phyloP scores from a whole-genome alignment of 2,797 vertebrate genomes.

The Anguilla megastoma region DNA sequence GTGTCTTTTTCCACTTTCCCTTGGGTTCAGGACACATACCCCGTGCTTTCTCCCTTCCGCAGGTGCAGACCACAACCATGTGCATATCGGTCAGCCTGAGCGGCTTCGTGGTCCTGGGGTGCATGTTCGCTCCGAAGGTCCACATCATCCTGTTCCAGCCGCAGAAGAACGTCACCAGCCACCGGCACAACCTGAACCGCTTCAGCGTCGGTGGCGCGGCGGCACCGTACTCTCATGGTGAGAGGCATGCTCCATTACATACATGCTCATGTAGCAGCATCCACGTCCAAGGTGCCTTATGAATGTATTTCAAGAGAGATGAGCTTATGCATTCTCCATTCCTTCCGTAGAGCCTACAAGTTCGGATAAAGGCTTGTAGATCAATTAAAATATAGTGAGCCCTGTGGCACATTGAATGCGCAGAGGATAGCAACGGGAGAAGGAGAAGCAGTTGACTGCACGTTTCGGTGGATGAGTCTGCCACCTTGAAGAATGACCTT shows the following conservation, averaged over 20 bases:
- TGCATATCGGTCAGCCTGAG: conserved; percentile 98
- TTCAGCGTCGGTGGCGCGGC: conserved; percentile 94
- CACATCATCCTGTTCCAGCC: conserved; percentile 99
- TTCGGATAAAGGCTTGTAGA: neutral
- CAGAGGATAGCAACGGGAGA: neutral
- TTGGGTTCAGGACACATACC: neutral
- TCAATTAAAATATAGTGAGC: neutral
- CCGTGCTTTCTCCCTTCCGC: conserved; percentile 15
- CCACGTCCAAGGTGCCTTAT: neutral
- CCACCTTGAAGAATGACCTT: neutral
- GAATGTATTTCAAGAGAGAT: neutral
- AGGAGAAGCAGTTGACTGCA: neutral
- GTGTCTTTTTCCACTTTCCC: neutral
- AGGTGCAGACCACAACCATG: conserved; percentile 99
- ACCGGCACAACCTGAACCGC: conserved; percentile 93
- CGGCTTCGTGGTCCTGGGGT: conserved; percentile 96
- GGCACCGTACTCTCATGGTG: conserved; percentile 92
- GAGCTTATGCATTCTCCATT: neutral
- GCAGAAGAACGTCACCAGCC: conserved; percentile 97
- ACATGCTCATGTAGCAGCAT: neutral
- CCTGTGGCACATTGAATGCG: neutral
- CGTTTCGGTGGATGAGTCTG: neutral
- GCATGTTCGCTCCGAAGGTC: conserved; percentile 96
- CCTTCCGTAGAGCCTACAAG: neutral
- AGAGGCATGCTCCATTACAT: conserved; percentile 49